Conservation (phyloP, 92 coral and sea anemone species). For the Palythoa caribaeorum region DNA sequence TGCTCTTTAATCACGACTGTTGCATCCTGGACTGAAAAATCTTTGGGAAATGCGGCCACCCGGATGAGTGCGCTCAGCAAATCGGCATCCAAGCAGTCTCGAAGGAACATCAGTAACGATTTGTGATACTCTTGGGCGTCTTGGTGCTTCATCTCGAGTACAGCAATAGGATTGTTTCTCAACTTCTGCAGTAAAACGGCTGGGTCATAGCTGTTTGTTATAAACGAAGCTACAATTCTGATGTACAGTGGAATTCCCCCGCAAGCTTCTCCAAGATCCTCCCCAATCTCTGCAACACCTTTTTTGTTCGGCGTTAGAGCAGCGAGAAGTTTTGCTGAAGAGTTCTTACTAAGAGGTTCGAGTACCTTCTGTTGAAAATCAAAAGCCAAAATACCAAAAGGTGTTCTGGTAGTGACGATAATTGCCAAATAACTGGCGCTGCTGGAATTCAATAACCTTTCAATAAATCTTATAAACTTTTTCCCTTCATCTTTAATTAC, state of each 20-base stretch:
- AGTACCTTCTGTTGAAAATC: neutral
- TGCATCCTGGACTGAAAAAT: constrained; percentile 70
- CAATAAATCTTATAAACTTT: constrained; percentile 53
- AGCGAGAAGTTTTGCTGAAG: constrained; percentile 7
- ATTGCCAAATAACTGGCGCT: constrained; percentile 60
- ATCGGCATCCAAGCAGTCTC: constrained; percentile 47
- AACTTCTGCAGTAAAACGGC: constrained; percentile 48
- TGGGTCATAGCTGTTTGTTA: constrained; percentile 19
- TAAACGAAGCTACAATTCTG: constrained; percentile 69
- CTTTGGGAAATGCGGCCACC: constrained; percentile 75
- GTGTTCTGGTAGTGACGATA: constrained; percentile 67
- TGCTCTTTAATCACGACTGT: constrained; percentile 54
- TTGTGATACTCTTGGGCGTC: constrained; percentile 16
- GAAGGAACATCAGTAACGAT: constrained; percentile 57
- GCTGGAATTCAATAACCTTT: constrained; percentile 27
- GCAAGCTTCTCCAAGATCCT: constrained; percentile 60
- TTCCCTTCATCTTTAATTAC: constrained; percentile 9
- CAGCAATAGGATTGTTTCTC: constrained; percentile 52
- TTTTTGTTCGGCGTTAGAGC: neutral
- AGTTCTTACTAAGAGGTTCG: neutral
- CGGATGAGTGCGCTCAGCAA: constrained; percentile 52
- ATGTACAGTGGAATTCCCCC: constrained; percentile 72
- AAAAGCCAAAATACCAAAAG: constrained; percentile 1
- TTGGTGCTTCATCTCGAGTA: constrained; percentile 36
- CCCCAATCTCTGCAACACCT: neutral